Evolutionary conservation across 1,140 invertebrate genomes (phyloP), one percentile per base, ranked within the genome.

Genomic region (Trachelipus rathkii): DNA sequence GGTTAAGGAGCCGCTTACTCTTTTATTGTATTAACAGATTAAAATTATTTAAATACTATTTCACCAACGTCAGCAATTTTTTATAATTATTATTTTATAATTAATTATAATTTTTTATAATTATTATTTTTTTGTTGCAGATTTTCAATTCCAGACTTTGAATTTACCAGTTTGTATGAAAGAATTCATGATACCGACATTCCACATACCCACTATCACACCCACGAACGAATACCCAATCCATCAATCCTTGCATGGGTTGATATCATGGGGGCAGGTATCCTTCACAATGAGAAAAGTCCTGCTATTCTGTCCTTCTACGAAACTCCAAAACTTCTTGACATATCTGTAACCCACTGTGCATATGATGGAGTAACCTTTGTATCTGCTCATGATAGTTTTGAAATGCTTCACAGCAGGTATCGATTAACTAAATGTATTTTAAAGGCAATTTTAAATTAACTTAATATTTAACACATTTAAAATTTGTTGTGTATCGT

Each of bases 271-370:
- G 95, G 96, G n/a, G 98, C 97, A 70, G 98, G 96, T 19, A 92
- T 98, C 73, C 86, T 98, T 10, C 98, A 99, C 83, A 95, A 95
- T 83, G 94, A 98, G 86, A 96, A 94, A 85, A 92, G 91, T 4
- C 92, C 96, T 0, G 95, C 97, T 3, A 86, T 99, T 66, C 93
- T 98, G 84, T 90, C 92, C 24, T 91, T 97, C 44, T 89, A 91
- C 83, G 93, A 91, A 82, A 93, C 92, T 81, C 96, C 96, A 0
- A 86, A 86, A 21, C 90, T 98, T 69, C 89, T 89, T 72, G 90
- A 92, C 79, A 91, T 99, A 0, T 93, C 92, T 77, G 91, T 99
- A 23, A 89, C 88, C 8, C 88, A 92, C 74, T 92, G 92, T 79
- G 95, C 95, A 45, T 92, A 92, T 83, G 93, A 99, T 84, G 97